Conservation (phyloP, 2,888 invertebrate species). For the Agrotis exclamationis region DNA sequence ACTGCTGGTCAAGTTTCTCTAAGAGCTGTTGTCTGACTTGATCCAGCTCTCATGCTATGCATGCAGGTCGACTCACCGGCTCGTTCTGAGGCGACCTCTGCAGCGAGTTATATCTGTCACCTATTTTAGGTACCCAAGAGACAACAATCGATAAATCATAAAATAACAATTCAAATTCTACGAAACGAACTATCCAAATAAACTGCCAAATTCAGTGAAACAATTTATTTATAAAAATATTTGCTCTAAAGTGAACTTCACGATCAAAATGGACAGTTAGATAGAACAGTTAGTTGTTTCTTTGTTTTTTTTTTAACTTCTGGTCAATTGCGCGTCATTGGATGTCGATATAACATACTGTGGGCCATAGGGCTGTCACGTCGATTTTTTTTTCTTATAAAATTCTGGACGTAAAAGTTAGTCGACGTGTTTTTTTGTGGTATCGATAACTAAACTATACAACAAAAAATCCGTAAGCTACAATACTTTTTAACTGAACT, state of each 20-base stretch:
- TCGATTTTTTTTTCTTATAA: slow-evolving; percentile 5
- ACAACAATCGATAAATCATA: not conserved
- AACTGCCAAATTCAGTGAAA: slow-evolving; percentile 37
- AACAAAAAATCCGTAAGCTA: no score
- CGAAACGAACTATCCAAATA: slow-evolving; percentile 13
- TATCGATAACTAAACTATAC: no score
- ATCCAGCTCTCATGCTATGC: no score
- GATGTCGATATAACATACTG: slow-evolving; percentile 38
- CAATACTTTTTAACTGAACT: no score
- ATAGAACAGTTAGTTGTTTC: slow-evolving; percentile 50
- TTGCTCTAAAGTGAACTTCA: slow-evolving; percentile 52
- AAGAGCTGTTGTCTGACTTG: no score
- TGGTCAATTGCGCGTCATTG: slow-evolving; percentile 35
- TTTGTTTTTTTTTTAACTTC: slow-evolving; percentile 47
- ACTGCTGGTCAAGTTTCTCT: no score
- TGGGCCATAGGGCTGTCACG: slow-evolving; percentile 43
- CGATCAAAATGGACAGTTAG: slow-evolving; percentile 49
- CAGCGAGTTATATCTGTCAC: no score
- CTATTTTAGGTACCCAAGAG: no score
- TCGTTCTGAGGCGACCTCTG: no score
- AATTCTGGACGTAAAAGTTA: not conserved
- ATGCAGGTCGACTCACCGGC: no score
- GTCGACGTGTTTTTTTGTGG: not conserved
- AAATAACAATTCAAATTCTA: slow-evolving; percentile 4
- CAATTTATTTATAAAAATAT: slow-evolving; percentile 44